phyloP scores from a whole-genome alignment of 2,113 vertebrate genomes.

The Proteles cristata region DNA sequence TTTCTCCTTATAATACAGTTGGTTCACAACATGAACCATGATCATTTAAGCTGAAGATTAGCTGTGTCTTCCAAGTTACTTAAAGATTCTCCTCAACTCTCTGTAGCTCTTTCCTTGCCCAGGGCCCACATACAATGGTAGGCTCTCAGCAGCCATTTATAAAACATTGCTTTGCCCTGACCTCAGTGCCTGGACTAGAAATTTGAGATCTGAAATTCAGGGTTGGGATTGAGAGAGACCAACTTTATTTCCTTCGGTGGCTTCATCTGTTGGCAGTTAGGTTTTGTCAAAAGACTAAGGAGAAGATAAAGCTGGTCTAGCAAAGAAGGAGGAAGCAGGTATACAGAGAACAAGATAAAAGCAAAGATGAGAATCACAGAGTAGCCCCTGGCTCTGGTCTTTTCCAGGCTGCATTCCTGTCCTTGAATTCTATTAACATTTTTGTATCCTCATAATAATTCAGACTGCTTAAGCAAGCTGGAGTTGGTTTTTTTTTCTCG shows the following conservation, averaged over 20 bases:
- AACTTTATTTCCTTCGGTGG: not conserved
- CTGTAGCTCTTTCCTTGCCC: not conserved
- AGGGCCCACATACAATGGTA: not conserved
- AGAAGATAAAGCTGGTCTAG: not conserved
- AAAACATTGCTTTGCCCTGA: not conserved
- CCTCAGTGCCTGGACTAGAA: not conserved
- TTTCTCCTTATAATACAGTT: not conserved
- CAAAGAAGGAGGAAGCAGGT: not conserved
- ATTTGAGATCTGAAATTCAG: not conserved
- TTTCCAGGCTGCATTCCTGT: not conserved
- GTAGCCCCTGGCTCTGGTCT: not conserved
- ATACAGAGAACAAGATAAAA: not conserved
- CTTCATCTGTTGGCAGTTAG: not conserved
- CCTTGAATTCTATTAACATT: not conserved
- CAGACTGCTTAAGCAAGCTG: not conserved
- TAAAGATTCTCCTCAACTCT: not conserved
- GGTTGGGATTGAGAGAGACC: not conserved
- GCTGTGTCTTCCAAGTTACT: not conserved
- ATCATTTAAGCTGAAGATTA: not conserved
- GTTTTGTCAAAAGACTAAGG: not conserved
- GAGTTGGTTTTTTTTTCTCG: constrained; percentile 7
- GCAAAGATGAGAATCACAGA: not conserved
- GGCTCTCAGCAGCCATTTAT: not conserved
- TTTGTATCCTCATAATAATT: not conserved
- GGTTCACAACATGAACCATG: not conserved